Conservation (phyloP, 2,888 invertebrate genomes). For the Palloptera scutellata region DNA sequence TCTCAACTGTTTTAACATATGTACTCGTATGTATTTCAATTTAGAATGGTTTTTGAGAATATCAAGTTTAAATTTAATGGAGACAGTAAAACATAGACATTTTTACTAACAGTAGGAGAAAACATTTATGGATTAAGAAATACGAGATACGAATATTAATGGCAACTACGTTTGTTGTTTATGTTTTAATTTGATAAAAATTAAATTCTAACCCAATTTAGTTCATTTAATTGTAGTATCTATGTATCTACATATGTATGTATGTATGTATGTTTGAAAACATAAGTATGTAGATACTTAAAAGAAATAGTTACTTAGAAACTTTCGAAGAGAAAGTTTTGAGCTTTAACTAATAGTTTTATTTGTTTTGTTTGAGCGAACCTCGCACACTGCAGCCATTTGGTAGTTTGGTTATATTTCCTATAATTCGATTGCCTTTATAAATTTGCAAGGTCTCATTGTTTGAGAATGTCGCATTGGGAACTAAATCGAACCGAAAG, state of each 20-base stretch:
- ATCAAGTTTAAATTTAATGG: too few species aligned
- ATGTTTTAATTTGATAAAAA: too few species aligned
- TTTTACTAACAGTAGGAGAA: constrained; percentile 18
- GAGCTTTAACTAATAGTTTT: constrained; percentile 3
- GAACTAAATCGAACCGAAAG: constrained; percentile 53
- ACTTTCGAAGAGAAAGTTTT: constrained; percentile 3
- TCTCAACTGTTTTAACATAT: too few species aligned
- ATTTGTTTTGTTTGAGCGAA: constrained; percentile 34
- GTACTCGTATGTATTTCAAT: too few species aligned
- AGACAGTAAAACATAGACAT: too few species aligned
- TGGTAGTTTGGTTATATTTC: constrained; percentile 56
- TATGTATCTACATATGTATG: neutral
- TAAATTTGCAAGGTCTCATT: constrained; percentile 55
- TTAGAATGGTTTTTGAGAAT: too few species aligned
- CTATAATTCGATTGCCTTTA: constrained; percentile 54
- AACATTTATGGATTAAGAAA: constrained; percentile 6
- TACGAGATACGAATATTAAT: neutral
- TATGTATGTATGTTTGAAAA: neutral
- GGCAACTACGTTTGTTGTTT: too few species aligned
- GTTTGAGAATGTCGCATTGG: constrained; percentile 55
- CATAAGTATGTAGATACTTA: neutral
- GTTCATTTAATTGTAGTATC: neutral
- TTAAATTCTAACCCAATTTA: too few species aligned
- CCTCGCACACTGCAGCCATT: constrained; percentile 51
- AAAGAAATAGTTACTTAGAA: too few species aligned